A percentile compares a stretch with the other conserved stretches of the same genome.
phyloP scores from a whole-genome alignment of 2,797 vertebrate genomes.

The Yasuhikotakia modesta region DNA sequence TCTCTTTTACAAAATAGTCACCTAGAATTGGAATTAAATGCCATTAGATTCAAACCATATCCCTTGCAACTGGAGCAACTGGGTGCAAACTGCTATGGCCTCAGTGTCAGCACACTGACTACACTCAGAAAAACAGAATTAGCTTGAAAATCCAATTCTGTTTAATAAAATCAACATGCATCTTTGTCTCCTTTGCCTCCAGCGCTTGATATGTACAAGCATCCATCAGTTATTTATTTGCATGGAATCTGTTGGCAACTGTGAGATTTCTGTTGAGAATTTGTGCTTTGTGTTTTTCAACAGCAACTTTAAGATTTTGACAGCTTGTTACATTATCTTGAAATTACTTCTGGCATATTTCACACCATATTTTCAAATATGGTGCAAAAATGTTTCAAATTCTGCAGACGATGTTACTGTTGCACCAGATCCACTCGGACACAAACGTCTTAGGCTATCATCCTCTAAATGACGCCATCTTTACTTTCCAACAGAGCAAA shows the following conservation, averaged over 20 bases:
- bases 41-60: not conserved
- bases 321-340: not conserved
- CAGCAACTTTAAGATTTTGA: not conserved
- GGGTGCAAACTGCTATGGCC: not conserved
- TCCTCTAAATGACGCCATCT: not conserved
- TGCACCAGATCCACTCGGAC: not conserved
- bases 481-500: constrained; percentile 38
- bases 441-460: not conserved
- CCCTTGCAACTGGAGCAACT: not conserved
- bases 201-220: constrained; percentile 1
- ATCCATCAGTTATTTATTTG: not conserved
- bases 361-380: not conserved
- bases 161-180: constrained; percentile 7
- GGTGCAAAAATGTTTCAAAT: not conserved
- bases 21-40: not conserved
- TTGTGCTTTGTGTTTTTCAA: constrained; percentile 8
- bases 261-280: constrained; percentile 43
- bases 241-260: not conserved
- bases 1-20: not conserved
- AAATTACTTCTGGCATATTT: constrained; percentile 1
- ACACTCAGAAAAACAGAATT: not conserved
- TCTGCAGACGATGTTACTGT: not conserved
- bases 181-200: not conserved
- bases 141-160: not conserved
- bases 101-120: not conserved